phyloP scores from a whole-genome alignment of 2,113 vertebrate species.

The Cyanoliseus patagonus region DNA sequence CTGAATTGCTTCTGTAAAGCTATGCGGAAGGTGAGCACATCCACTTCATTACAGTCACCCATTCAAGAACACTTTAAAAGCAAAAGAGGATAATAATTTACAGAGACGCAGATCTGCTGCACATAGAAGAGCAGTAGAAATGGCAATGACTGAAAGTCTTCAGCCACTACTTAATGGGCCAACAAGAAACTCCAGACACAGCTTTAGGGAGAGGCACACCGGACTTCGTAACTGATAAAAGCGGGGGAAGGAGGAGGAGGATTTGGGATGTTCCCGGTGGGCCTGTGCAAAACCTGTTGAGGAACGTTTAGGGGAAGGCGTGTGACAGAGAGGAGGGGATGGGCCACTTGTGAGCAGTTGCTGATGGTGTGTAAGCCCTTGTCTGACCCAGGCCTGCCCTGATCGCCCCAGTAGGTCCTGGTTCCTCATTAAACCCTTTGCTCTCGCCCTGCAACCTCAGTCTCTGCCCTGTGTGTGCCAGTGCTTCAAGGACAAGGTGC shows the following conservation, averaged over 20 bases:
- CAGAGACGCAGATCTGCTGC: not conserved
- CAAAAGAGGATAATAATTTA: not conserved
- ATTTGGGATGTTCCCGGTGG: not conserved
- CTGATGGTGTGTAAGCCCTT: not conserved
- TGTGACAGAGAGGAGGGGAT: not conserved
- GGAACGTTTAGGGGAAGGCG: not conserved
- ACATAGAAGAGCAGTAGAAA: not conserved
- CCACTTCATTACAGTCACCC: not conserved
- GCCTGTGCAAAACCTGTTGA: not conserved
- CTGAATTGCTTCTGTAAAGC: not conserved
- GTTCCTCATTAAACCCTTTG: not conserved
- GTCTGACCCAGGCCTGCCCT: not conserved
- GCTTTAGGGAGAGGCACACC: not conserved
- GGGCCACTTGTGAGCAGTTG: not conserved
- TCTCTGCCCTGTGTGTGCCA: rapidly evolving
- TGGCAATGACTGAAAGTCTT: not conserved
- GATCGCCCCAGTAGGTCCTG: not conserved
- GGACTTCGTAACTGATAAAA: not conserved
- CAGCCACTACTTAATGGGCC: not conserved
- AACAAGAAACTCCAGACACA: not conserved
- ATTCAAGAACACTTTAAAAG: not conserved
- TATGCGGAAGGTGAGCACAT: not conserved
- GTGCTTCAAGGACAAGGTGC: not conserved
- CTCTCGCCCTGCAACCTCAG: not conserved
- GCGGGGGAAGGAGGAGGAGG: not conserved